Percentiles rank a stretch among this genome's conserved stretches.
Evolutionary conservation across 2,113 vertebrate species (phyloP).

Genomic region (Protobothrops flavoviridis): DNA sequence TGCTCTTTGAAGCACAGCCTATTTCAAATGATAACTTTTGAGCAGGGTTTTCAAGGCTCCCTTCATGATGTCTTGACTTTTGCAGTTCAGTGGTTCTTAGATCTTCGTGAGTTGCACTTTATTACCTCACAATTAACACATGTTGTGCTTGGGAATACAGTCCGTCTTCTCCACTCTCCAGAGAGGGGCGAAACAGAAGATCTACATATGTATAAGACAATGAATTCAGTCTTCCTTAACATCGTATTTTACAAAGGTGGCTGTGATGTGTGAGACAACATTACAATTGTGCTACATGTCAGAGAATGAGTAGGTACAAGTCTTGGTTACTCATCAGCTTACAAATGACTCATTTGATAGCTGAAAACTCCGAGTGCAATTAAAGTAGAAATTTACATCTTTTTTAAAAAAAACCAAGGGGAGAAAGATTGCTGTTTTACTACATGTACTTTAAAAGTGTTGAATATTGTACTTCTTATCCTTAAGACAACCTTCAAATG

Average conservation of each 20-base stretch:
- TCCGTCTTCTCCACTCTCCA: conserved; percentile 52
- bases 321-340: conserved; percentile 58
- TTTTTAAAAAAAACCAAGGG: conserved; percentile 32
- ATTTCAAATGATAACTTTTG: conserved; percentile 22
- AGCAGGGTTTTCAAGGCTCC: conserved; percentile 10
- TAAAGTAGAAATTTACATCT: conserved; percentile 60
- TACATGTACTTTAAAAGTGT: not conserved
- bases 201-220: conserved; percentile 67
- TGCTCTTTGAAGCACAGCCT: conserved; percentile 2
- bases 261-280: conserved; percentile 60
- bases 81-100: conserved; percentile 22
- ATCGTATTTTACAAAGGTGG: conserved; percentile 63
- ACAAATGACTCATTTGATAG: conserved; percentile 66
- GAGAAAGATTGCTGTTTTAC: not conserved
- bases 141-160: conserved; percentile 44
- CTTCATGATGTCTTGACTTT: conserved; percentile 38
- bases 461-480: not conserved
- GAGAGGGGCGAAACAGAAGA: conserved; percentile 55
- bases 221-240: conserved; percentile 61
- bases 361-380: conserved; percentile 61
- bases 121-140: conserved; percentile 54
- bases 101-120: conserved; percentile 28
- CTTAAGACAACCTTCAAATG: not conserved
- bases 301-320: conserved; percentile 63
- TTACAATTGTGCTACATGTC: conserved; percentile 53